Base-by-base conservation (phyloP, 2,113 vertebrate genomes). In the Irena cyanogastra region DNA sequence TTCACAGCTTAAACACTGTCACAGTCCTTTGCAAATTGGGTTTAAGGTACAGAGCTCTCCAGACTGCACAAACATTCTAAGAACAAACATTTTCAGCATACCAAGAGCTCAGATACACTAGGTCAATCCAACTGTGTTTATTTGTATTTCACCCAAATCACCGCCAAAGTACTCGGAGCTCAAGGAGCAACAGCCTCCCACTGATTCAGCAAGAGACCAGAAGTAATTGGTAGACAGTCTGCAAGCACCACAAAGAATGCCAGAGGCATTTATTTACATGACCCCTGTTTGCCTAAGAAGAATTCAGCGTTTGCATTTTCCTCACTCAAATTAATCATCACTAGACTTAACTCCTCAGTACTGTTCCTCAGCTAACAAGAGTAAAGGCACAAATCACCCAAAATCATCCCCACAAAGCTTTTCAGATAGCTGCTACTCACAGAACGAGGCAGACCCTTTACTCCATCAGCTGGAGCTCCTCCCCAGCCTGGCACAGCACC, bases 41-140 rank as follows among this genome's bases (percentile, higher is more conserved):
- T 78, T 91, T 77, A 93, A 94, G 88, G 88, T 70, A 88, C 85
- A 59, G 83, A 83, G 79, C 64, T 70, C 92, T 94, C 75, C 76
- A 93, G 79, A 81, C 85, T 86, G 85, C 90, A 93, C 85, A 97
- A 96, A 93, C 68, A 96, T 90, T 56, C 93, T 15, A 52, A 94
- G 93, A 96, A 94, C 92, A 96, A 96, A 95, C 60, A 95, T 94
- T 96, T 95, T 56, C 85, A 92, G 94, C 94, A 96, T 97, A 90
- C 95, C 94, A 90, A 95, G 90, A 63, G 64, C 93, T 92, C 90
- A 88, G 90, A 95, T 75, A 92, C 8, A 16, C 88, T 71, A 63
- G 60, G 87, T 88, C 83, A 83, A 83, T 80, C 92, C 88, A 69
- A 91, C n/a, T 24, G 21, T 79, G 93, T 95, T 95, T 95, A 77